These are phyloP conservation scores for Gephyroberyx darwinii DNA, from an alignment of 2,797 vertebrate genomes.

Conservation along the genomic window DNA sequence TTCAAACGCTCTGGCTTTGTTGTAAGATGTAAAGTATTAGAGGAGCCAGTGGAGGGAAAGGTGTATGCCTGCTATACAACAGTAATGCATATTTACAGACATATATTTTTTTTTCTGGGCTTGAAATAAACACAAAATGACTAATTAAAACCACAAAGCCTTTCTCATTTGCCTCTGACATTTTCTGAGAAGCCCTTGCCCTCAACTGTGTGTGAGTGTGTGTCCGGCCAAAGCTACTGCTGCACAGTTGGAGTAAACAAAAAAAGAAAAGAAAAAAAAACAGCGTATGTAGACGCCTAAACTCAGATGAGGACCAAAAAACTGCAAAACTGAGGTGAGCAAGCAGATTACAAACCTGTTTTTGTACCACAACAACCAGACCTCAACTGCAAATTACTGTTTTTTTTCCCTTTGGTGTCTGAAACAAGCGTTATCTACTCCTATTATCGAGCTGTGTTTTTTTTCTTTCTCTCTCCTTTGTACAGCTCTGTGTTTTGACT, in stretches of 20 bases:
- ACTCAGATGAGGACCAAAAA: constrained; percentile 73
- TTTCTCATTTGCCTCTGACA: constrained; percentile 71
- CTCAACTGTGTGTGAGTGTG: constrained; percentile 58
- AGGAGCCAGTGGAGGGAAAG: constrained; percentile 63
- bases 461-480: constrained; percentile 48
- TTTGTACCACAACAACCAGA: constrained; percentile 73
- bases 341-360: constrained; percentile 73
- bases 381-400: constrained; percentile 66
- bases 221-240: constrained; percentile 61
- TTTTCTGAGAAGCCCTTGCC: constrained; percentile 80
- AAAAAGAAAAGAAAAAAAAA: constrained; percentile 59
- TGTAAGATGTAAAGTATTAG: constrained; percentile 68
- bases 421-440: constrained; percentile 70
- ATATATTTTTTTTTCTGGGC: constrained; percentile 44
- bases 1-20: constrained; percentile 75
- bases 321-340: constrained; percentile 71
- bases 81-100: constrained; percentile 79
- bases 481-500: constrained; percentile 66
- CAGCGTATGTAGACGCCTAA: constrained; percentile 55
- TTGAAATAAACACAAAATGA: constrained; percentile 81
- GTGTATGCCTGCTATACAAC: constrained; percentile 67
- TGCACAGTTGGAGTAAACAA: constrained; percentile 47
- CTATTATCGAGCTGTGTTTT: constrained; percentile 55
- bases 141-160: constrained; percentile 82
- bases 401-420: constrained; percentile 45